Conservation (phyloP, 1,140 invertebrate genomes). For the Eupristina koningsbergeri region DNA sequence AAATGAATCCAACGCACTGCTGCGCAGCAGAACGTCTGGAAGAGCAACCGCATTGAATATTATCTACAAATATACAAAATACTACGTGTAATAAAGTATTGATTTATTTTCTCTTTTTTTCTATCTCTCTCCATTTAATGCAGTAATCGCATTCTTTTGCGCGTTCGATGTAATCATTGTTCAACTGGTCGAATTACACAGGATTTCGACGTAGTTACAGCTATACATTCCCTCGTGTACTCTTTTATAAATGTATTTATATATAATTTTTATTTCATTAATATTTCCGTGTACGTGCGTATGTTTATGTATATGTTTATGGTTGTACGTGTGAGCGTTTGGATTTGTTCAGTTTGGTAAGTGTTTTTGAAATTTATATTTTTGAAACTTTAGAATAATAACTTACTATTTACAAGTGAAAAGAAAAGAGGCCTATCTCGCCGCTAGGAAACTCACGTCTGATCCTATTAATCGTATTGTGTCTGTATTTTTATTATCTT, state of each 20-base stretch:
- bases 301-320: neutral
- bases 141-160: slow-evolving; percentile 41
- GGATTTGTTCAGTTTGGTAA: neutral
- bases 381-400: slow-evolving; percentile 45
- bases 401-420: slow-evolving; percentile 51
- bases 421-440: slow-evolving; percentile 46
- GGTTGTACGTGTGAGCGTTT: neutral
- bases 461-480: slow-evolving; percentile 13
- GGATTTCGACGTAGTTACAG: slow-evolving; percentile 22
- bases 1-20: slow-evolving; percentile 44
- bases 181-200: slow-evolving; percentile 26
- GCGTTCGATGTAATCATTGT: slow-evolving; percentile 36
- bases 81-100: slow-evolving; percentile 50
- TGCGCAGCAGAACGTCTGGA: slow-evolving; percentile 52
- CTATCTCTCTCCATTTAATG: slow-evolving; percentile 46
- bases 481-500: neutral
- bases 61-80: slow-evolving; percentile 70
- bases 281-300: slow-evolving; percentile 1
- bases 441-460: slow-evolving; percentile 24
- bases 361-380: slow-evolving; percentile 17
- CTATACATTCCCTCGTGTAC: slow-evolving; percentile 33
- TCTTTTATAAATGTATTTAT: slow-evolving; percentile 43
- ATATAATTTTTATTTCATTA: slow-evolving; percentile 20
- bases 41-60: slow-evolving; percentile 56
- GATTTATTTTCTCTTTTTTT: slow-evolving; percentile 49